Conservation (phyloP, 1,140 invertebrate species). For the Leptestheria dahalacensis region DNA sequence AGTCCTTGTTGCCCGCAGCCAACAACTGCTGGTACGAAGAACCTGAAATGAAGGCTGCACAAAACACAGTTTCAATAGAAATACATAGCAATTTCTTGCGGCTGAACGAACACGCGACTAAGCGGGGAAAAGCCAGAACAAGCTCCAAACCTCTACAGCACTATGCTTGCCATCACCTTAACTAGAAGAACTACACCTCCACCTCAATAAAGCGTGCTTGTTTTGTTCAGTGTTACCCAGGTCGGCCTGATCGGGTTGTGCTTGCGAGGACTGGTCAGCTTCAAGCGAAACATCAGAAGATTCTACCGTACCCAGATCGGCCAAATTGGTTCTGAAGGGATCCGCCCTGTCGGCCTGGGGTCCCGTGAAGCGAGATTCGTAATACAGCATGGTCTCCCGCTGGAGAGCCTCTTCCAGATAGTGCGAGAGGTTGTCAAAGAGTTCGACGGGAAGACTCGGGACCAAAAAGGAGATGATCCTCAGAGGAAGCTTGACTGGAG, state of each 20-base stretch:
- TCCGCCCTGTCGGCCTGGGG: constrained; percentile 34
- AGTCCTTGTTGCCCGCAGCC: constrained; percentile 27
- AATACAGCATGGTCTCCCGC: constrained; percentile 35
- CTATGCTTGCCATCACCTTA: no score
- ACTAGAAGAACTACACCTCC: not conserved
- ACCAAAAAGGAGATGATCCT: constrained; percentile 42
- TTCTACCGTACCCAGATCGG: constrained; percentile 36
- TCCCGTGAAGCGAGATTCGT: constrained; percentile 38
- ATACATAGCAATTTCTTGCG: no score
- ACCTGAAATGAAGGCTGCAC: constrained; percentile 40
- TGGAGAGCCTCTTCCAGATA: constrained; percentile 36
- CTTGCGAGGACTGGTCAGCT: not conserved
- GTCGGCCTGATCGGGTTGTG: not conserved
- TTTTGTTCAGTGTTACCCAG: not conserved
- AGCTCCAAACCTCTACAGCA: no score
- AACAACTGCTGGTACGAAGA: constrained; percentile 36
- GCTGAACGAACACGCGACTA: no score
- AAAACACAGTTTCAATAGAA: no score
- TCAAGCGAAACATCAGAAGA: constrained; percentile 14
- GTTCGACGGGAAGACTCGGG: constrained; percentile 41
- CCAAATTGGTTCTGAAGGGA: constrained; percentile 35
- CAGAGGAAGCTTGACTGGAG: constrained; percentile 25
- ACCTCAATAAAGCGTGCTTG: not conserved
- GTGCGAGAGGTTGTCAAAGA: constrained; percentile 39
- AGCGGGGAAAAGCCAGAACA: no score